A percentile compares a stretch with the other conserved stretches of the same genome.
Conservation (phyloP, 2,113 vertebrate species). For the Desmodus rotundus region DNA sequence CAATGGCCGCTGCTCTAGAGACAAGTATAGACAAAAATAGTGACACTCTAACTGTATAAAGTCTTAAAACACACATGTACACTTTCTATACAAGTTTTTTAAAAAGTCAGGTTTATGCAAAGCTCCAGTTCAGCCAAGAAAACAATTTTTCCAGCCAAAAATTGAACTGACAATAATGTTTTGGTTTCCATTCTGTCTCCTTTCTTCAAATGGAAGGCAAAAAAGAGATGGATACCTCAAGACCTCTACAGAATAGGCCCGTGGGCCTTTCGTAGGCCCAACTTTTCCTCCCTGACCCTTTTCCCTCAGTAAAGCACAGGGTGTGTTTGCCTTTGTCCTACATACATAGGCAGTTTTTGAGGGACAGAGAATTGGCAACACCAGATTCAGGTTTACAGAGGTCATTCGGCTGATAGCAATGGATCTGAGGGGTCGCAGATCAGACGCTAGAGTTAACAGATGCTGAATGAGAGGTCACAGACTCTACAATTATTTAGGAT, state of each 20-base stretch:
- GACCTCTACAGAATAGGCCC: not conserved
- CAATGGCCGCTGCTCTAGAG: not conserved
- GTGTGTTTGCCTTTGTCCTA: not conserved
- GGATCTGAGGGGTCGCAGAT: not conserved
- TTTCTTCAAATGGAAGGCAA: not conserved
- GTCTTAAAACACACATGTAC: not conserved
- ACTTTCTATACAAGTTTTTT: not conserved
- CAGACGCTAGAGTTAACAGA: not conserved
- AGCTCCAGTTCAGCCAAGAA: not conserved
- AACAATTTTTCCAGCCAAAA: not conserved
- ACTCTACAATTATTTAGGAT: not conserved
- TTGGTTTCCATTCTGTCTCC: not conserved
- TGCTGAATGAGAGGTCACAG: not conserved
- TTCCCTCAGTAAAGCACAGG: not conserved
- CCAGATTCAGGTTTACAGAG: not conserved
- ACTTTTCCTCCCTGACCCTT: not conserved
- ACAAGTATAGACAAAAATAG: not conserved
- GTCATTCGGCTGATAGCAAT: not conserved
- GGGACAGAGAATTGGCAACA: not conserved
- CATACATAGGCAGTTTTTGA: fast-evolving
- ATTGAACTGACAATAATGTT: not conserved
- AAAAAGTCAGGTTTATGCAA: not conserved
- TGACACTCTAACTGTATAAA: not conserved
- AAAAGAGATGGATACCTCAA: not conserved
- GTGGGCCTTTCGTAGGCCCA: fast-evolving